These are phyloP conservation scores for Chloroclystis v-ata DNA, from an alignment of 2,888 invertebrate genomes.

Conservation along the genomic window DNA sequence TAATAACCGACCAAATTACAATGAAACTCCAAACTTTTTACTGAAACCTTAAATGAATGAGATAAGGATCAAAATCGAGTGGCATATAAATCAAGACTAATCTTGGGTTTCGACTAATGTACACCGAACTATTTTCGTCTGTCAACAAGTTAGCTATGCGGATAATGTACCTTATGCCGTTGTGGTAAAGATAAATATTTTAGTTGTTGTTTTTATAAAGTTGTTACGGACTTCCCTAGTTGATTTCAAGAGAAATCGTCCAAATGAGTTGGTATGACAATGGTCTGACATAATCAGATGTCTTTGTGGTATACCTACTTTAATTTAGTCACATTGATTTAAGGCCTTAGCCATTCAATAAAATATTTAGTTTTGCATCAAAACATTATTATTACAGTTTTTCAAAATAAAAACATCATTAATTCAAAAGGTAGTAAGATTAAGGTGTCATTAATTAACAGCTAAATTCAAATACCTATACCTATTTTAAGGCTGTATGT, in stretches of 20 bases:
- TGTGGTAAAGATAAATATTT: constrained; percentile 4
- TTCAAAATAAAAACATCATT: too few species aligned
- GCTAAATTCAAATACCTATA: too few species aligned
- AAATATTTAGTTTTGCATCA: too few species aligned
- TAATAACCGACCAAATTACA: constrained; percentile 12
- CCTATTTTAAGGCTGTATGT: too few species aligned
- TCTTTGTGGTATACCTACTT: neutral
- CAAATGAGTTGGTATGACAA: constrained; percentile 2
- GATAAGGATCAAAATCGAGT: constrained; percentile 16
- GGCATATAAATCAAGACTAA: constrained; percentile 7
- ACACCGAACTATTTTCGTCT: constrained; percentile 31
- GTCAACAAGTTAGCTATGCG: constrained; percentile 16
- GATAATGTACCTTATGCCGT: constrained; percentile 28
- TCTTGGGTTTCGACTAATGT: constrained; percentile 15
- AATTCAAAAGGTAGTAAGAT: too few species aligned
- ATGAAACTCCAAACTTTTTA: neutral
- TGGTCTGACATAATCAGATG: neutral
- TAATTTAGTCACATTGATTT: neutral
- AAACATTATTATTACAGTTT: too few species aligned
- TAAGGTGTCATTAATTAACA: too few species aligned
- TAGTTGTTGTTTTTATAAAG: constrained; percentile 2
- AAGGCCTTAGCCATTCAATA: neutral
- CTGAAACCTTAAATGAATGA: constrained; percentile 11
- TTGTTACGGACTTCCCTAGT: constrained; percentile 14
- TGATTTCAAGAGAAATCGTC: constrained; percentile 20